Percentiles rank a stretch among this genome's conserved stretches.
phyloP scores from a whole-genome alignment of 2,888 invertebrate species.

The Ceratothoa steindachneri region DNA sequence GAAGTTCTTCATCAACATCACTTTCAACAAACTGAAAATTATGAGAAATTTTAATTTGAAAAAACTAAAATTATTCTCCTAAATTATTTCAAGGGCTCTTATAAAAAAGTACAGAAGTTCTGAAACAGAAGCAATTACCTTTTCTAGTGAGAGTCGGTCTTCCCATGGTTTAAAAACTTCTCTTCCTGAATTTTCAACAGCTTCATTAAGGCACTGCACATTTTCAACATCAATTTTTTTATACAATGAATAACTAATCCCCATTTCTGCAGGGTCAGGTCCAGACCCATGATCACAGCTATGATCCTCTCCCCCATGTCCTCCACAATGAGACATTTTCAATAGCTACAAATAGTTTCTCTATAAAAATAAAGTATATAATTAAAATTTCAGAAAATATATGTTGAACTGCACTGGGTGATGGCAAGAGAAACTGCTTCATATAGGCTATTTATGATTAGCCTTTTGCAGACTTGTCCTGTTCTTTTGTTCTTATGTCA shows the following conservation, averaged over 20 bases:
- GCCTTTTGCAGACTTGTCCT: too few species aligned
- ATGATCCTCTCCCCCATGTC: slow-evolving; percentile 1
- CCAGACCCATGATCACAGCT: slow-evolving; percentile 37
- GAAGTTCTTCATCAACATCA: slow-evolving; percentile 90
- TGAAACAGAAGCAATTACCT: too few species aligned
- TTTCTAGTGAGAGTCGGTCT: slow-evolving; percentile 68
- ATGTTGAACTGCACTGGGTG: too few species aligned
- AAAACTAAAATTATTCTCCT: slow-evolving; percentile 5
- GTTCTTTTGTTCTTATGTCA: too few species aligned
- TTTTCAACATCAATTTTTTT: slow-evolving; percentile 82
- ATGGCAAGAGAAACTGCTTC: too few species aligned
- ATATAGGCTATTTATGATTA: too few species aligned
- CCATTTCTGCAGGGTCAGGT: slow-evolving; percentile 60
- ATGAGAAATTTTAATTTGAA: slow-evolving; percentile 11
- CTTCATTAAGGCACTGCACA: slow-evolving; percentile 87
- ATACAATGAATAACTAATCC: slow-evolving; percentile 76
- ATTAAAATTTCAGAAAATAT: too few species aligned
- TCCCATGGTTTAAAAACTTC: slow-evolving; percentile 90
- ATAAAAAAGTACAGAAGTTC: too few species aligned
- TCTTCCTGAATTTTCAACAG: slow-evolving; percentile 77
- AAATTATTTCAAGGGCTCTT: too few species aligned
- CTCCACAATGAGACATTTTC: neutral
- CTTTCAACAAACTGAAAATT: slow-evolving; percentile 79
- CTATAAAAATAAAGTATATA: too few species aligned
- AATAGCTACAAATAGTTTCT: too few species aligned